These are phyloP conservation scores for Arrhopalites spinosus DNA, from an alignment of 2,888 invertebrate species.

Conservation along the genomic window DNA sequence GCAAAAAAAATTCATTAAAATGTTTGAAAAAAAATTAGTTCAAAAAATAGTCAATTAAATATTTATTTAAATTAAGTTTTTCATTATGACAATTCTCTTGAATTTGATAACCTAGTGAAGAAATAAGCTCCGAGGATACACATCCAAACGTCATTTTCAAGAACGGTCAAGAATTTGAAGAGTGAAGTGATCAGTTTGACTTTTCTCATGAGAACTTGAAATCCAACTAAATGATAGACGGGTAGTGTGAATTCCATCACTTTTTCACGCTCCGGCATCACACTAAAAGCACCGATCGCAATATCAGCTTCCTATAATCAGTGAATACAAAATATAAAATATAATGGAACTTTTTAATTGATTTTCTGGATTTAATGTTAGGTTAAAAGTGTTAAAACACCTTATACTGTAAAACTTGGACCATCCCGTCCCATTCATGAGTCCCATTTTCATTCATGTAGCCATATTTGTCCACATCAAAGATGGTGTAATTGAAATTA, in stretches of 20 bases:
- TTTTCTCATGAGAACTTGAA: conserved; percentile 91
- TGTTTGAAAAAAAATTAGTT: too few species aligned
- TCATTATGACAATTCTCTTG: too few species aligned
- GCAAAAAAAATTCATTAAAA: too few species aligned
- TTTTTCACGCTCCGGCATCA: conserved; percentile 92
- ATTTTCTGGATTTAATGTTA: too few species aligned
- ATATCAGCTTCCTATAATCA: conserved; percentile 78
- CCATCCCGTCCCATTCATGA: conserved; percentile 72
- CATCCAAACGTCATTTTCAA: conserved; percentile 95
- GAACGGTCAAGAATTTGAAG: conserved; percentile 93
- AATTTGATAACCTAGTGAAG: conserved; percentile 66
- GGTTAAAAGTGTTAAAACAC: conserved; percentile 54
- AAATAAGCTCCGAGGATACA: conserved; percentile 93
- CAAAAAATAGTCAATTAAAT: too few species aligned
- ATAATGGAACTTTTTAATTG: too few species aligned
- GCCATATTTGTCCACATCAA: conserved; percentile 72
- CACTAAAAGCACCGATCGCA: conserved; percentile 88
- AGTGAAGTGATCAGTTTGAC: conserved; percentile 86
- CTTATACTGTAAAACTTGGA: conserved; percentile 78
- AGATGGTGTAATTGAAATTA: conserved; percentile 83
- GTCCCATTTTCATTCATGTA: conserved; percentile 87
- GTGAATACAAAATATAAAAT: too few species aligned
- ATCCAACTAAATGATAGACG: conserved; percentile 83
- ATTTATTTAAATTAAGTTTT: too few species aligned
- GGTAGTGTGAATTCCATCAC: conserved; percentile 98